Evolutionary conservation across 2,113 vertebrate species (phyloP).

Genomic region (Fulica atra): DNA sequence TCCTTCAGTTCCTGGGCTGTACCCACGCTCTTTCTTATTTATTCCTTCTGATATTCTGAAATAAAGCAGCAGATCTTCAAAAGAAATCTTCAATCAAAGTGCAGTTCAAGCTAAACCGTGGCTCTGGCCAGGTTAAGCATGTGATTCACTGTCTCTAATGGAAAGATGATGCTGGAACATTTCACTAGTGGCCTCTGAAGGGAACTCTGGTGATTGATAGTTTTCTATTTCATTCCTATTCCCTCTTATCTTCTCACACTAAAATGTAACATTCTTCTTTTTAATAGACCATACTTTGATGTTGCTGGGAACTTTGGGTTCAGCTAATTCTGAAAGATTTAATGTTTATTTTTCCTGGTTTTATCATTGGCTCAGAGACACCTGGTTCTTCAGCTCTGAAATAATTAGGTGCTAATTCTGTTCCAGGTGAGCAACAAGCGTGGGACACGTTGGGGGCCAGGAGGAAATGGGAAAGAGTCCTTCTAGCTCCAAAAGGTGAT

Average conservation of each 20-base stretch:
- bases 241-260: not conserved
- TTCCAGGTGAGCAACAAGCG: not conserved
- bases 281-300: not conserved
- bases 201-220: not conserved
- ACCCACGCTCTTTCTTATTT: not conserved
- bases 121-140: not conserved
- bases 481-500: not conserved
- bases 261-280: not conserved
- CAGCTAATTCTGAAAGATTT: not conserved
- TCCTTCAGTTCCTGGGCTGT: not conserved
- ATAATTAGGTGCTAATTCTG: not conserved
- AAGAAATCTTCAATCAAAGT: slow-evolving; percentile 7
- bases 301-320: not conserved
- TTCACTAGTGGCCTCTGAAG: not conserved
- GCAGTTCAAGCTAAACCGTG: not conserved
- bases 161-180: not conserved
- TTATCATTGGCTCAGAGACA: not conserved
- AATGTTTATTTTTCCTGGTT: not conserved
- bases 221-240: not conserved
- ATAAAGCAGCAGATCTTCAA: not conserved
- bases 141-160: not conserved
- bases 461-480: not conserved
- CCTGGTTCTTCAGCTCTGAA: not conserved
- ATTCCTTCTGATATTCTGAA: slow-evolving; percentile 32
- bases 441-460: too few species aligned